A percentile compares a stretch with the other conserved stretches of the same genome.
These are phyloP conservation scores for Spondyliosoma cantharus DNA, from an alignment of 2,797 vertebrate species.

Conservation along the genomic window DNA sequence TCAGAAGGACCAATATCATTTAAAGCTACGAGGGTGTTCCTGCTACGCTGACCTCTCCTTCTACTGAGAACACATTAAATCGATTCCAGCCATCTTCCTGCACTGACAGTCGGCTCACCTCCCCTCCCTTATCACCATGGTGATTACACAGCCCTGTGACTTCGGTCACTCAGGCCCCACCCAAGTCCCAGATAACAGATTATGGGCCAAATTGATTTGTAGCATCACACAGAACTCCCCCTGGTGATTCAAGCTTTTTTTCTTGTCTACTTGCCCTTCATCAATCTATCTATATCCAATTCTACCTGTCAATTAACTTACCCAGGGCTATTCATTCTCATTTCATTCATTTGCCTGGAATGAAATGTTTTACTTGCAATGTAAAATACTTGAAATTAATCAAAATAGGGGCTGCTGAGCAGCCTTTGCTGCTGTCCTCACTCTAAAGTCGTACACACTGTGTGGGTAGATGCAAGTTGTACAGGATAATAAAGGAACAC, in stretches of 20 bases:
- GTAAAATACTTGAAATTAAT: slow-evolving; percentile 40
- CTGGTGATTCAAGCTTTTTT: slow-evolving; percentile 56
- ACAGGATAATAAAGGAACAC: not conserved
- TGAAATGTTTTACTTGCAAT: slow-evolving; percentile 53
- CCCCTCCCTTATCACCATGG: slow-evolving; percentile 73
- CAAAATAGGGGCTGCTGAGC: slow-evolving; percentile 31
- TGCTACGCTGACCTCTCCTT: slow-evolving; percentile 64
- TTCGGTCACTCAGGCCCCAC: slow-evolving; percentile 62
- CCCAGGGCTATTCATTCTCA: slow-evolving; percentile 40
- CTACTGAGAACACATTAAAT: slow-evolving; percentile 64
- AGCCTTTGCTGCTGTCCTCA: slow-evolving; percentile 14
- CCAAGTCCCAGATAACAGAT: slow-evolving; percentile 72
- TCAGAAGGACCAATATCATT: slow-evolving; percentile 53
- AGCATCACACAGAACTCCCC: slow-evolving; percentile 68
- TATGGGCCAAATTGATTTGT: slow-evolving; percentile 78
- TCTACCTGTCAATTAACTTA: slow-evolving; percentile 66
- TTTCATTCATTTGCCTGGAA: slow-evolving; percentile 49
- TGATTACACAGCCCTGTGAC: slow-evolving; percentile 76
- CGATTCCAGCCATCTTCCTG: slow-evolving; percentile 62
- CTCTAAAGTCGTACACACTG: not conserved
- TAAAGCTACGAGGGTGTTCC: slow-evolving; percentile 50
- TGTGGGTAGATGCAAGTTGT: not conserved
- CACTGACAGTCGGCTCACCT: slow-evolving; percentile 65
- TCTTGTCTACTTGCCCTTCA: slow-evolving; percentile 57
- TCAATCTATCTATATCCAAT: slow-evolving; percentile 76